A percentile compares a stretch with the other conserved stretches of the same genome.
Evolutionary conservation across 2,113 vertebrate genomes (phyloP).

Genomic region (Ceyx cyanopectus): DNA sequence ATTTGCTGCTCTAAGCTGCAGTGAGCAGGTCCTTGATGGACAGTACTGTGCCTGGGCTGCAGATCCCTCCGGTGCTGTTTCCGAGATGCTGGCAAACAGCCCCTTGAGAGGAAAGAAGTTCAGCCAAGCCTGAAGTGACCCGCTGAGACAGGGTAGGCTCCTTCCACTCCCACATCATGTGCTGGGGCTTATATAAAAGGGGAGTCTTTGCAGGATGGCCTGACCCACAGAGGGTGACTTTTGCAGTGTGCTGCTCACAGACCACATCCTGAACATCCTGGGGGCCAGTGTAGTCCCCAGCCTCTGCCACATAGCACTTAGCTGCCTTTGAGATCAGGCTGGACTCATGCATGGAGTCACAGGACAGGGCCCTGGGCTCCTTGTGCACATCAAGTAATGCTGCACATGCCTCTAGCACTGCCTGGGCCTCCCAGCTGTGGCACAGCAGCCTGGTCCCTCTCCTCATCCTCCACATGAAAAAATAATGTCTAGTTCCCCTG

Average conservation of each 20-base stretch:
- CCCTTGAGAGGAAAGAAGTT: slow-evolving; percentile 15
- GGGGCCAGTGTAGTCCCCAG: not conserved
- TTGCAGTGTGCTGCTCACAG: rapidly evolving
- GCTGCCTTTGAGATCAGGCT: not conserved
- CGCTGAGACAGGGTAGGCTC: slow-evolving; percentile 9
- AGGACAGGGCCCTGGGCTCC: not conserved
- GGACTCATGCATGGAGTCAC: not conserved
- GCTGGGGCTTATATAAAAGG: not conserved
- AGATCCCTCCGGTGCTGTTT: not conserved
- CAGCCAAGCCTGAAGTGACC: slow-evolving; percentile 52
- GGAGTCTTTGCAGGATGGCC: not conserved
- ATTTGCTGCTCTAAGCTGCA: not conserved
- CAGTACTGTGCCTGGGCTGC: not conserved
- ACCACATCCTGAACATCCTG: rapidly evolving
- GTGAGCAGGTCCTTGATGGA: not conserved
- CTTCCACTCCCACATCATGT: not conserved
- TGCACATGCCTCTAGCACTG: not conserved
- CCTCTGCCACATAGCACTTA: not conserved
- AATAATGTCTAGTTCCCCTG: not conserved
- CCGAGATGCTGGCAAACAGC: slow-evolving; percentile 33
- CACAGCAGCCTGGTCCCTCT: not conserved
- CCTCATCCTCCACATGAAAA: not conserved
- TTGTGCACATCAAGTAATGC: rapidly evolving
- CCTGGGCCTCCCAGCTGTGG: not conserved
- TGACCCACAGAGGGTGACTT: rapidly evolving